Percentiles rank a stretch among this genome's conserved stretches.
Conservation (phyloP, 2,888 invertebrate species). For the Luperina nickerlii region DNA sequence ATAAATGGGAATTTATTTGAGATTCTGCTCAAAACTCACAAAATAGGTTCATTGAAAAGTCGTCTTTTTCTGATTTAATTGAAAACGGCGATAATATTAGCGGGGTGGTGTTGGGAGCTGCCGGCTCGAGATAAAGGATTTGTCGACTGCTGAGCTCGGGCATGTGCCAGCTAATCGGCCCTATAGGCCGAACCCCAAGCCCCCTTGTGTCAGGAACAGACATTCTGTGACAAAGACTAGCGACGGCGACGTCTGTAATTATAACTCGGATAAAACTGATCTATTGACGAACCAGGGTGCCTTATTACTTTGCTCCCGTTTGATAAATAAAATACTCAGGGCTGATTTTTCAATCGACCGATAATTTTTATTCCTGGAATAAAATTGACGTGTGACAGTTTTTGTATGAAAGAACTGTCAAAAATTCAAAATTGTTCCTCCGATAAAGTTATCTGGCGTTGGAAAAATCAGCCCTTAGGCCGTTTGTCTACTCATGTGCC, state of each 20-base stretch:
- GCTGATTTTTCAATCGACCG: too few species aligned
- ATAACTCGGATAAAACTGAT: constrained; percentile 50
- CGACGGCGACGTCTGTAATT: constrained; percentile 45
- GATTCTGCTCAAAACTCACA: constrained; percentile 68
- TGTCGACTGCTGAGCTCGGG: constrained; percentile 72
- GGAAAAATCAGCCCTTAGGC: background rate
- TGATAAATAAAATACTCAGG: constrained; percentile 18
- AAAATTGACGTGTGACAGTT: too few species aligned
- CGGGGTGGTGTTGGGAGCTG: constrained; percentile 69
- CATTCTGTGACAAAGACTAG: constrained; percentile 67
- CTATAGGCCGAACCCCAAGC: constrained; percentile 67
- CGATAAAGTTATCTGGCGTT: too few species aligned
- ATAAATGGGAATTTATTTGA: constrained; percentile 69
- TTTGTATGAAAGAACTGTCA: too few species aligned
- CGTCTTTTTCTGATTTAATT: constrained; percentile 80
- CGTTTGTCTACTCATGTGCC: too few species aligned
- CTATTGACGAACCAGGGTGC: constrained; percentile 46
- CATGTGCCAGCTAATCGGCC: constrained; percentile 75
- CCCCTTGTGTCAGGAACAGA: constrained; percentile 72
- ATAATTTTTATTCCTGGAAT: too few species aligned
- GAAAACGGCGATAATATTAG: constrained; percentile 77
- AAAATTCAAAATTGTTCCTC: too few species aligned
- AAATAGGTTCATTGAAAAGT: constrained; percentile 75
- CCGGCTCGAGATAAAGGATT: constrained; percentile 81
- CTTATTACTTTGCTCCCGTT: constrained; percentile 27